phyloP scores from a whole-genome alignment of 2,113 vertebrate species.

The Gymnobelideus leadbeateri region DNA sequence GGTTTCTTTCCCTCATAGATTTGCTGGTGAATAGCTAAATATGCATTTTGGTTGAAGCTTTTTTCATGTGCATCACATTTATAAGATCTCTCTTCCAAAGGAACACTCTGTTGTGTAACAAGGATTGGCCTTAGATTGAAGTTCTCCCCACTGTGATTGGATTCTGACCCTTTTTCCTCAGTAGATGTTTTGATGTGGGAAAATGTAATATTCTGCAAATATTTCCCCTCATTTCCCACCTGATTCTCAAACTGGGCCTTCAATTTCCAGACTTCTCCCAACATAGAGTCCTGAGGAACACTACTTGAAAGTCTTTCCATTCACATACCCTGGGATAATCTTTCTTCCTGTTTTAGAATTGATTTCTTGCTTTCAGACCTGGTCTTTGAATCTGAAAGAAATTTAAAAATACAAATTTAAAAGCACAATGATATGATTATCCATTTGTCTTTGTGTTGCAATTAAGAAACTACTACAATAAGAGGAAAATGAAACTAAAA shows the following conservation, averaged over 20 bases:
- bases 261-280: neutral
- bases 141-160: neutral
- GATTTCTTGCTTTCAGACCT: neutral
- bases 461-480: no score
- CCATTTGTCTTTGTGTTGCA: no score
- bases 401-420: neutral
- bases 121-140: neutral
- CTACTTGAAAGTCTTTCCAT: neutral
- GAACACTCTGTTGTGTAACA: neutral
- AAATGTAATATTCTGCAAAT: neutral
- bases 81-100: neutral
- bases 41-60: neutral
- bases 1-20: neutral
- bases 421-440: no score
- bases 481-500: neutral
- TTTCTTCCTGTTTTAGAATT: neutral
- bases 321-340: neutral
- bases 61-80: neutral
- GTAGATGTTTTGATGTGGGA: neutral
- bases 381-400: neutral
- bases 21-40: neutral
- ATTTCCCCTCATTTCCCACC: neutral
- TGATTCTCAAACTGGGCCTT: neutral
- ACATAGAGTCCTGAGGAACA: neutral
- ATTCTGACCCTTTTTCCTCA: neutral